Evolutionary conservation across 2,888 invertebrate species (phyloP), one percentile per base, ranked within the genome.

Genomic region (Melanophora roralis): DNA sequence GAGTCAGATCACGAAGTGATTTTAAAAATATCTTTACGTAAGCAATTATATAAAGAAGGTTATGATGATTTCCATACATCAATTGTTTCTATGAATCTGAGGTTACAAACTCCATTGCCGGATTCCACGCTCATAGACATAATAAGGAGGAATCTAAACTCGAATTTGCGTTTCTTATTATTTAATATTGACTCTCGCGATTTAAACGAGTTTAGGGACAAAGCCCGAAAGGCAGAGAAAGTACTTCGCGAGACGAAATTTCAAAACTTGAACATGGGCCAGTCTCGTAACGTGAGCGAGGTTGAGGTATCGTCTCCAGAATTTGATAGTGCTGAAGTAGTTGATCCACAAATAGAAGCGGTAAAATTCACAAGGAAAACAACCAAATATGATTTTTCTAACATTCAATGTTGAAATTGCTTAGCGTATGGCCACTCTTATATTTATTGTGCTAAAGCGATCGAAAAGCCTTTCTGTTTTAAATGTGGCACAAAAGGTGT

Each of bases 381-480:
- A 7, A n/a, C 7, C 3, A 59, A 16, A 34, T 16, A 1, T 16
- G 69, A 72, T 21, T 62, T 62, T 45, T 72, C 53, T 5, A n/a
- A 16, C 4, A 72, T 62, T n/a, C 32, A 72, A n/a, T 72, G 62
- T 23, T 62, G 72, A 45, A 68, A 57, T 36, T 68, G 68, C 9
- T n/a, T 57, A 16, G 21, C n/a, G 0, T 38, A 16, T 34, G 47
- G 57, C 0, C 55, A 72, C 6, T 74, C 12, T 4, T 64, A 64
- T n/a, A 64, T 64, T 5, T 64, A 64, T 27, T 47, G 47, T 36
- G 0, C 27, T 11, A 4, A 67, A 9, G 32, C 38, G 14, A 45
- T 45, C n/a, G 12, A 55, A 1, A 19, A 47, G 34, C 32, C 40
- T 0, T 65, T 74, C 59, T 74, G 74, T 11, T 74, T 49, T 14